Evolutionary conservation across 2,888 invertebrate species (phyloP).

Genomic region (Oscheius sp.): DNA sequence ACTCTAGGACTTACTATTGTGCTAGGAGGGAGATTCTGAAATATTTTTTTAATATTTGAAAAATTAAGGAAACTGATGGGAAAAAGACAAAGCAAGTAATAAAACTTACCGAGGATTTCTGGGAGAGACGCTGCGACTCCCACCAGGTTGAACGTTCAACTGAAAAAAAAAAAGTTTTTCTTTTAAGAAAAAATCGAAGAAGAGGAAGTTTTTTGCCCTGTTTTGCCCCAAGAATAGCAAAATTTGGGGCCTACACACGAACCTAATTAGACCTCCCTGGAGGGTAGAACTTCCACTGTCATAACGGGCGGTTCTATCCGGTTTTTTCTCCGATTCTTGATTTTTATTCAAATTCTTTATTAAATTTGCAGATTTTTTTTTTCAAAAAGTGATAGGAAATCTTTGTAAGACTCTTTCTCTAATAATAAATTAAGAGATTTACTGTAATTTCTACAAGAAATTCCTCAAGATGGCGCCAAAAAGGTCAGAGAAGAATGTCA

Average conservation of each 20-base stretch:
- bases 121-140: constrained; percentile 18
- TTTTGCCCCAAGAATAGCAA: no score
- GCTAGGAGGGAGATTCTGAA: constrained; percentile 8
- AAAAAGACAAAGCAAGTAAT: background rate
- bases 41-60: background rate
- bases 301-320: background rate
- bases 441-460: no score
- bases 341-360: no score
- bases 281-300: background rate
- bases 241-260: no score
- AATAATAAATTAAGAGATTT: no score
- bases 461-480: no score
- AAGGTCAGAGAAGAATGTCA: no score
- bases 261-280: no score
- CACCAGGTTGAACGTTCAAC: constrained; percentile 10
- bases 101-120: constrained; percentile 17
- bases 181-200: background rate
- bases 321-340: no score
- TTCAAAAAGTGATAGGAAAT: no score
- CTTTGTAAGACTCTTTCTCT: no score
- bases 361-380: no score
- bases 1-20: constrained; percentile 11
- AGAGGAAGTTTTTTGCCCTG: background rate
- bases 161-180: background rate
- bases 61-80: background rate